These are phyloP conservation scores for Notechis scutatus DNA, from an alignment of 2,113 vertebrate species.

Conservation along the genomic window DNA sequence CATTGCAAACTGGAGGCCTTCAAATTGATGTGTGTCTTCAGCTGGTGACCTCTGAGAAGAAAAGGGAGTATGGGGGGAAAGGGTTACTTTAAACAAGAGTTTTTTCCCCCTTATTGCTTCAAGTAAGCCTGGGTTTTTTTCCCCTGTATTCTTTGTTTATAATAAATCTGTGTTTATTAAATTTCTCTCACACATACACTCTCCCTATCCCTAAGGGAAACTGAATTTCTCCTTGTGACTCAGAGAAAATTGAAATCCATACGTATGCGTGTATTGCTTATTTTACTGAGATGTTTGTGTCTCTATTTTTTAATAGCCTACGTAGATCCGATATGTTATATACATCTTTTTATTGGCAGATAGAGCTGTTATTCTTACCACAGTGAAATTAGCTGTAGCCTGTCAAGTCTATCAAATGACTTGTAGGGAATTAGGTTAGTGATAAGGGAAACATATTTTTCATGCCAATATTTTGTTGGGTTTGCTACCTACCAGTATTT, in stretches of 20 bases:
- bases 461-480: background rate
- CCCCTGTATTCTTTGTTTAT: conserved; percentile 10
- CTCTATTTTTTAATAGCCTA: background rate
- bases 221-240: background rate
- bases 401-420: background rate
- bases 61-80: background rate
- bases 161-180: background rate
- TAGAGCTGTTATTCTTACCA: background rate
- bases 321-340: background rate
- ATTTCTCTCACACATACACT: background rate
- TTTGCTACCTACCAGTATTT: background rate
- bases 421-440: background rate
- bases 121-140: background rate
- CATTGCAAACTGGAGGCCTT: conserved; percentile 20
- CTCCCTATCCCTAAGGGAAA: background rate
- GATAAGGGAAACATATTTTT: background rate
- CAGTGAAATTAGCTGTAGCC: background rate
- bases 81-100: conserved; percentile 19
- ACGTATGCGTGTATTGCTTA: background rate
- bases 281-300: background rate
- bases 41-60: conserved; percentile 19
- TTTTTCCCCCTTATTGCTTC: background rate
- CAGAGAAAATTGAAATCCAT: background rate
- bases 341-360: background rate
- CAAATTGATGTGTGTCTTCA: conserved; percentile 25